phyloP scores from a whole-genome alignment of 2,888 invertebrate genomes.

The Lymantria monacha region DNA sequence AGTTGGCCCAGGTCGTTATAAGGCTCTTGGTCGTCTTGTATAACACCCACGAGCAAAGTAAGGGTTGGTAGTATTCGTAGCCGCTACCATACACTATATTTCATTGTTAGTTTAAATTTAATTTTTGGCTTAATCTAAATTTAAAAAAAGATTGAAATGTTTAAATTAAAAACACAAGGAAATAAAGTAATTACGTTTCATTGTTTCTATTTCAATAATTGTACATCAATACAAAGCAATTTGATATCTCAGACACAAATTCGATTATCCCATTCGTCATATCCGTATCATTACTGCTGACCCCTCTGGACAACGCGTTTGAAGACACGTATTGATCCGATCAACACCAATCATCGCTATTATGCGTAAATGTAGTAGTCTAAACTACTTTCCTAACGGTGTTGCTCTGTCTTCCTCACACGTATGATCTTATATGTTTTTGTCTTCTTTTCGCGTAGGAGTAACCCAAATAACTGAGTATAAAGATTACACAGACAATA shows the following conservation, averaged over 20 bases:
- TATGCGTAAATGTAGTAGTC: slow-evolving; percentile 76
- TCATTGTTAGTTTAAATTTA: too few relatives aligned
- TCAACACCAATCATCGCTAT: slow-evolving; percentile 49
- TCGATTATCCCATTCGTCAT: slow-evolving; percentile 4
- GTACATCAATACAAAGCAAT: slow-evolving; percentile 1
- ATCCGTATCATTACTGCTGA: slow-evolving; percentile 4
- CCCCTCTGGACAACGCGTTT: not conserved
- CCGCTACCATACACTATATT: too few relatives aligned
- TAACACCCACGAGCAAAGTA: too few relatives aligned
- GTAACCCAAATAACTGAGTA: slow-evolving; percentile 57
- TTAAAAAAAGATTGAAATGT: not conserved
- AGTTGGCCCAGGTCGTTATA: too few relatives aligned
- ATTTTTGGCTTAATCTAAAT: too few relatives aligned
- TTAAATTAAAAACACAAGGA: not conserved
- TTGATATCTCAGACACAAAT: not conserved
- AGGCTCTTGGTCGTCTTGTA: too few relatives aligned
- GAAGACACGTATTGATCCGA: slow-evolving; percentile 22
- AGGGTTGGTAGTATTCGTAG: too few relatives aligned
- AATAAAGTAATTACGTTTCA: not conserved
- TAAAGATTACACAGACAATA: slow-evolving; percentile 21
- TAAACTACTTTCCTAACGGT: slow-evolving; percentile 71
- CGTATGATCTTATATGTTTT: slow-evolving; percentile 24
- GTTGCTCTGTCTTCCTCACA: slow-evolving; percentile 43
- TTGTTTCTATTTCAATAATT: not conserved
- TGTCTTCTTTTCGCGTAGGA: slow-evolving; percentile 60